Evolutionary conservation across 1,140 invertebrate genomes (phyloP).

Genomic region (Zeugodacus cucurbitae): DNA sequence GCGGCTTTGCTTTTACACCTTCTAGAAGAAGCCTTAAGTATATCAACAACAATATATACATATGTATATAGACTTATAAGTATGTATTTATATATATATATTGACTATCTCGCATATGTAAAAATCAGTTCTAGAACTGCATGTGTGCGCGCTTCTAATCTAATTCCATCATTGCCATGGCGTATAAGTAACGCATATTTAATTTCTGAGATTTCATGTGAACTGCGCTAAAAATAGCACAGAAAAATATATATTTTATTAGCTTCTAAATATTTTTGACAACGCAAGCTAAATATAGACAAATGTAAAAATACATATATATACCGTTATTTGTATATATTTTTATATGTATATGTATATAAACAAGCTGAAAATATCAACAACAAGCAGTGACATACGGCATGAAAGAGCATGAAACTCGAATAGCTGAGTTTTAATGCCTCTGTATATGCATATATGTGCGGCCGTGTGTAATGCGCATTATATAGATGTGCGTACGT

Average conservation of each 20-base stretch:
- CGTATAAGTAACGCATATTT: not conserved
- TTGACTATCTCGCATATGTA: not conserved
- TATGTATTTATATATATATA: too few species aligned
- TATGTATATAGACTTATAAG: too few species aligned
- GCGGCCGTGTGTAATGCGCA: not conserved
- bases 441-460: not conserved
- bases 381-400: not conserved
- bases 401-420: not conserved
- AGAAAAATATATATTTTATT: slow-evolving; percentile 8
- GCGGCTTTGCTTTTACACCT: too few species aligned
- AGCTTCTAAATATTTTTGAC: not conserved
- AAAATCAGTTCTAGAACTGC: too few species aligned
- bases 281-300: not conserved
- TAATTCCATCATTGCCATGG: not conserved
- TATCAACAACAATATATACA: too few species aligned
- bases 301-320: not conserved
- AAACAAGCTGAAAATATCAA: not conserved
- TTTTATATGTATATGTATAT: not conserved
- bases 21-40: too few species aligned
- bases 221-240: not conserved
- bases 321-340: not conserved
- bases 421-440: too few species aligned
- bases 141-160: too few species aligned
- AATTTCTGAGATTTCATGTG: not conserved
- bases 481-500: not conserved